Evolutionary conservation across 2,888 invertebrate genomes (phyloP), one percentile per base, ranked within the genome.

Genomic region (Muschampia plurimacula): DNA sequence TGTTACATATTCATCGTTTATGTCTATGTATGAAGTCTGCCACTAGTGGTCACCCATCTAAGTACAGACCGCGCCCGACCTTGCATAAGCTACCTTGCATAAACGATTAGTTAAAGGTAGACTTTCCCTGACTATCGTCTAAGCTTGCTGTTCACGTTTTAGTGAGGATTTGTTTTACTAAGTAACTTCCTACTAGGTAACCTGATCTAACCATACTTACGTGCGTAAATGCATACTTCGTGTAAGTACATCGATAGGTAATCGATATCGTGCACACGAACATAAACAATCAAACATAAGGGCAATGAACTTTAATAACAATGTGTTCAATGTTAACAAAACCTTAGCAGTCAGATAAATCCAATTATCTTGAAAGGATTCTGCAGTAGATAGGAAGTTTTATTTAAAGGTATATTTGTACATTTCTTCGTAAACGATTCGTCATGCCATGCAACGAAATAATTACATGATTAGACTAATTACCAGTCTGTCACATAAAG

Each of bases 181-280:
- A 71, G 59, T 71, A 36, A 36, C 22, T 60, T 28, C 55, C 10
- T 60, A 55, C 55, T 10, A 60, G 49, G 71, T 59, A 71, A 71
- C 66, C 10, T 71, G 66, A 71, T 15, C 65, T 57, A 59, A 44
- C 65, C 13, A 9, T 49, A 46, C 49, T 46, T 55, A 71, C 52
- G 46, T 67, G 67, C 59, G 44, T 44, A 71, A 71, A 66, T 71
- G 59, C 66, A 39, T 60, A 65, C 59, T 66, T 52, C 66, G 32
- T 60, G 71, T 71, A 36, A 41, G 71, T 52, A 41, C 60, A 41
- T 60, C 59, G 46, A 66, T 62, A 44, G 62, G 72, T 67, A 72
- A 72, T 72, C 78, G 76, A 74, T 81, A 79, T 84, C 84, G 84
- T 84, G 84, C 87, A 88, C 86, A 87, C 86, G 77, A 86, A 83